These are phyloP conservation scores for Xenopus borealis DNA, from an alignment of 2,113 vertebrate genomes.

Conservation along the genomic window DNA sequence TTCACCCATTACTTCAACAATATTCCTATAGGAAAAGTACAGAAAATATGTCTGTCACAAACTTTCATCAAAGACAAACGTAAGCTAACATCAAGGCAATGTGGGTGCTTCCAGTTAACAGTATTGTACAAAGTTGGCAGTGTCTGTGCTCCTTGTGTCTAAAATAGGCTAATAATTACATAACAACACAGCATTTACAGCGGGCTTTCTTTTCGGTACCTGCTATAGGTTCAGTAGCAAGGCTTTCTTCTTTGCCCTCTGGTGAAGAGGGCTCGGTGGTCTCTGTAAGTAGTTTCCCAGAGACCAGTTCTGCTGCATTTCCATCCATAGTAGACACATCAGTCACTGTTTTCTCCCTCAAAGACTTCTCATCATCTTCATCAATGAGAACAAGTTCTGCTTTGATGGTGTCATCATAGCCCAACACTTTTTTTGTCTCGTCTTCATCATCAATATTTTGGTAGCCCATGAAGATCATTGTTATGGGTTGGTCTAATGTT, in stretches of 20 bases:
- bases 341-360: constrained; percentile 96
- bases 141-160: constrained; percentile 63
- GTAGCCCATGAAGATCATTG: constrained; percentile 98
- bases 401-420: constrained; percentile 91
- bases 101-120: constrained; percentile 76
- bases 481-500: constrained; percentile 80
- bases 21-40: too few species aligned
- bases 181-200: constrained; percentile 98
- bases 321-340: constrained; percentile 88
- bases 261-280: constrained; percentile 92
- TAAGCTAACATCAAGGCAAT: constrained; percentile 73
- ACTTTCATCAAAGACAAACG: too few species aligned
- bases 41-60: too few species aligned
- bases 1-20: too few species aligned
- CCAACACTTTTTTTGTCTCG: constrained; percentile 87
- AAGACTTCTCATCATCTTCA: constrained; percentile 90
- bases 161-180: constrained; percentile 75
- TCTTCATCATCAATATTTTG: constrained; percentile 87
- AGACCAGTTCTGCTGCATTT: constrained; percentile 91
- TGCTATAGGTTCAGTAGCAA: constrained; percentile 81
- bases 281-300: constrained; percentile 80
- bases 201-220: constrained; percentile 99
- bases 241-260: constrained; percentile 87
- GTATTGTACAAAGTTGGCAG: constrained; percentile 73
- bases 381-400: constrained; percentile 94